Conservation (phyloP, 2,113 vertebrate species). For the Chloroceryle aenea region DNA sequence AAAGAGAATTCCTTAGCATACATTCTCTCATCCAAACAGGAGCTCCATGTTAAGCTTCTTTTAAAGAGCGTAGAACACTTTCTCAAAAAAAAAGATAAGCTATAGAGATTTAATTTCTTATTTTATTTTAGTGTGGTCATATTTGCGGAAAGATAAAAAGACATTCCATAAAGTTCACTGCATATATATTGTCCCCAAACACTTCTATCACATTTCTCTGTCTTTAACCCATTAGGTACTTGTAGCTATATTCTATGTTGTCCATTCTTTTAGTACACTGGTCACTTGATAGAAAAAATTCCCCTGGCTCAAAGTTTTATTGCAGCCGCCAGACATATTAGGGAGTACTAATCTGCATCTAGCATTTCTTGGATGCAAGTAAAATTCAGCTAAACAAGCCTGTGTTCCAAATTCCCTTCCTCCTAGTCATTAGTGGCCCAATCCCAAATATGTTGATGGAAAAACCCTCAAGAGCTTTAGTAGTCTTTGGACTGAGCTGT, state of each 20-base stretch:
- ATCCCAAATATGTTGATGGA: constrained; percentile 4
- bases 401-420: neutral
- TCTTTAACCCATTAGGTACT: neutral
- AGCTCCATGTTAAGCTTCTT: neutral
- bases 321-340: neutral
- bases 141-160: neutral
- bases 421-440: neutral
- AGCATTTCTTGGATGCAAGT: neutral
- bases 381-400: neutral
- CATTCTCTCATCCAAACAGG: neutral
- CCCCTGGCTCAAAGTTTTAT: neutral
- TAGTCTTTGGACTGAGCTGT: constrained; percentile 19
- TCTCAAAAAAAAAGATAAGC: neutral
- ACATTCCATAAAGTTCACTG: neutral
- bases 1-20: neutral
- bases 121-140: neutral
- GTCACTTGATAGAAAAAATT: neutral
- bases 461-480: constrained; percentile 10
- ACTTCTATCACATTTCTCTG: neutral
- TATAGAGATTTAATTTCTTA: neutral
- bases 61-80: neutral
- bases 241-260: neutral
- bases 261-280: neutral
- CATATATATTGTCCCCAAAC: neutral
- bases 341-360: constrained; percentile 6